Conservation (phyloP, 2,113 vertebrate genomes). For the Istiophorus platypterus region DNA sequence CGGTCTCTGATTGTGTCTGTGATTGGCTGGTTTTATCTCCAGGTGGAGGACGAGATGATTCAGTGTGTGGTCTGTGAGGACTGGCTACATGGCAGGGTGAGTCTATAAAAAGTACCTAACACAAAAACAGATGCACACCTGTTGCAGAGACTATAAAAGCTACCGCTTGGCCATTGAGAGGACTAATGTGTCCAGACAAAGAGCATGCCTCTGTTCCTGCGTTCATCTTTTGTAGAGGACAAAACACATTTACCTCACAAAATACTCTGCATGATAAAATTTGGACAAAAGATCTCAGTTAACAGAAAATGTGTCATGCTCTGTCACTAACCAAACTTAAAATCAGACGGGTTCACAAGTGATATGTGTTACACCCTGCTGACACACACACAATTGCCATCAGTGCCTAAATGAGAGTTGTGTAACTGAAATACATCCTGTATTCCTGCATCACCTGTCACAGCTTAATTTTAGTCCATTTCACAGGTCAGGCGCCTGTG, state of each 20-base stretch:
- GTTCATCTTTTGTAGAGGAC: too few species aligned
- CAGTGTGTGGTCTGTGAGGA: constrained; percentile 98
- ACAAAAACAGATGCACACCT: background rate
- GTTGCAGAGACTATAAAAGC: background rate
- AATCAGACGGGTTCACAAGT: background rate
- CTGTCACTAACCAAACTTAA: too few species aligned
- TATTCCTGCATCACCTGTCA: background rate
- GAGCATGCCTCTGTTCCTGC: too few species aligned
- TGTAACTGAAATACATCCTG: background rate
- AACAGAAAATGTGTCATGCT: too few species aligned
- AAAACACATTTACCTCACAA: too few species aligned
- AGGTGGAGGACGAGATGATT: constrained; percentile 95
- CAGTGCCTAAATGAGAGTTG: background rate
- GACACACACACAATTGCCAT: background rate
- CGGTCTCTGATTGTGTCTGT: background rate
- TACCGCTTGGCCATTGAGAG: background rate
- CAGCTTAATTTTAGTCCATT: too few species aligned
- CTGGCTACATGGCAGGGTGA: constrained; percentile 98
- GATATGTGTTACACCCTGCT: background rate
- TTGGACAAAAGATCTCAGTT: too few species aligned
- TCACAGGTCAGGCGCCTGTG: too few species aligned
- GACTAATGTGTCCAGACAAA: background rate
- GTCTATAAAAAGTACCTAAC: constrained; percentile 33
- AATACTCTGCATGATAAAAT: too few species aligned
- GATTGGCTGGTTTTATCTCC: constrained; percentile 66